Base-by-base conservation (phyloP, 2,113 vertebrate species). In the Mirza zaza region DNA sequence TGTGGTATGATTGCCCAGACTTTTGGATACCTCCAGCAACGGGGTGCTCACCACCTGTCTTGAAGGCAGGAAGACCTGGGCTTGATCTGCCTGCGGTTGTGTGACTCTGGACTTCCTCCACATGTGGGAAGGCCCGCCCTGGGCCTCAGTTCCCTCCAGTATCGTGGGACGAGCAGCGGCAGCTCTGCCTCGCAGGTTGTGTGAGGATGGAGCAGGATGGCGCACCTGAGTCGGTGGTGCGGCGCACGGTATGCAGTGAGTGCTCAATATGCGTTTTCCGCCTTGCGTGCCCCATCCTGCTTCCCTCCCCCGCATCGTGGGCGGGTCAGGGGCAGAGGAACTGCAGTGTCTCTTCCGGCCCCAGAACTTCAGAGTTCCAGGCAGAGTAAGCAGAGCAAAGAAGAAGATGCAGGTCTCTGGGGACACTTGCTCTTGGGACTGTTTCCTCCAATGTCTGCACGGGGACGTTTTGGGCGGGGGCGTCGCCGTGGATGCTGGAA, bases 231-330 rank as follows among this genome's bases (percentile, higher is more conserved):
- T 50, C 1, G 15, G 65, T 8, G 17, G 50, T 50, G 39, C 34
- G 12, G 65, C 0, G 0, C 36, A 3, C 5, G 29, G 83, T 61
- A 15, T 2, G 0, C 10, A 45, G 34, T 10, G 50, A 32, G 39
- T 3, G 0, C 29, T 87, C 39, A 10, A 8, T 13, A 4, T n/a
- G 45, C 0, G 0, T 55, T 55, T 2, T 6, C 48, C 12, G 3
- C 34, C 75, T 1, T 2, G 34, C 59, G n/a, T 0, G 6, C 17
- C 36, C 52, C 3, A 3, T 12, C n/a, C 59, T 0, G n/a, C 3
- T 63, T 84, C 65, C 34, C 15, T 52, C 25, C 3, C 81, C 36
- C 34, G 13, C 65, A 13, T 3, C 2, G 0, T 15, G 32, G 14
- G 34, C 8, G 39, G 8, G 10, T n/a, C 11, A n/a, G 65, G 82